These are phyloP conservation scores for Drosophila flavopinicola DNA, from an alignment of 2,888 invertebrate species.

Conservation along the genomic window DNA sequence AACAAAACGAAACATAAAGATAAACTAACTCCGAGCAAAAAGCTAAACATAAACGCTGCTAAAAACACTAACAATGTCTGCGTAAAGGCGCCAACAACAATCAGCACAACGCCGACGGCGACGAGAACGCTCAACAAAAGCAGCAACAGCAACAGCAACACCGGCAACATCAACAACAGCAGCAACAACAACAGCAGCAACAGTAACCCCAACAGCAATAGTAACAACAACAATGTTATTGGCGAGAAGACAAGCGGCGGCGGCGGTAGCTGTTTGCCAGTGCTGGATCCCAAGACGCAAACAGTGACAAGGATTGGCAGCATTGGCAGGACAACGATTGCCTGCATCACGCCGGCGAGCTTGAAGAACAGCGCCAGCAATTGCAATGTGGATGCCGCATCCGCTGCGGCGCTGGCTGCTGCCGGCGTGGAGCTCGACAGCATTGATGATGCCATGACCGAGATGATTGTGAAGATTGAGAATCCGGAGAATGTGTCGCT, in stretches of 20 bases:
- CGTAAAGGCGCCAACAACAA: slow-evolving; percentile 46
- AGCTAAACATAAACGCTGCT: slow-evolving; percentile 54
- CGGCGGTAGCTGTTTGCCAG: slow-evolving; percentile 40
- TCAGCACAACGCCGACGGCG: slow-evolving; percentile 41
- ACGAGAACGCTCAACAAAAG: slow-evolving; percentile 34
- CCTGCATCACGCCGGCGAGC: slow-evolving; percentile 78
- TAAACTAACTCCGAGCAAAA: slow-evolving; percentile 72
- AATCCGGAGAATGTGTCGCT: slow-evolving; percentile 72
- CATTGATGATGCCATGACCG: slow-evolving; percentile 81
- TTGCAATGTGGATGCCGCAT: slow-evolving; percentile 74
- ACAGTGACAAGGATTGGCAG: slow-evolving; percentile 81
- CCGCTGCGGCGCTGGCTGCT: slow-evolving; percentile 78
- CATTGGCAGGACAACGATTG: slow-evolving; percentile 81
- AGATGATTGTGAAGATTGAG: slow-evolving; percentile 83
- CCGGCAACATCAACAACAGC: slow-evolving; percentile 19
- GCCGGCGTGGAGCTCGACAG: slow-evolving; percentile 81
- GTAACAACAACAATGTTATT: slow-evolving; percentile 19
- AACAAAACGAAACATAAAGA: slow-evolving; percentile 53
- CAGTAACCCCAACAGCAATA: slow-evolving; percentile 13
- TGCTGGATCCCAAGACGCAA: slow-evolving; percentile 54
- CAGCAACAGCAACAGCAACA: slow-evolving; percentile 23
- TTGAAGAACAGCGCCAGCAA: slow-evolving; percentile 63
- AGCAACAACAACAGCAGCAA: slow-evolving; percentile 26
- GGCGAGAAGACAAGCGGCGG: slow-evolving; percentile 25
- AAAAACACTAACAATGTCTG: slow-evolving; percentile 66